These are phyloP conservation scores for Venusia cambrica DNA, from an alignment of 2,888 invertebrate genomes.

Conservation along the genomic window DNA sequence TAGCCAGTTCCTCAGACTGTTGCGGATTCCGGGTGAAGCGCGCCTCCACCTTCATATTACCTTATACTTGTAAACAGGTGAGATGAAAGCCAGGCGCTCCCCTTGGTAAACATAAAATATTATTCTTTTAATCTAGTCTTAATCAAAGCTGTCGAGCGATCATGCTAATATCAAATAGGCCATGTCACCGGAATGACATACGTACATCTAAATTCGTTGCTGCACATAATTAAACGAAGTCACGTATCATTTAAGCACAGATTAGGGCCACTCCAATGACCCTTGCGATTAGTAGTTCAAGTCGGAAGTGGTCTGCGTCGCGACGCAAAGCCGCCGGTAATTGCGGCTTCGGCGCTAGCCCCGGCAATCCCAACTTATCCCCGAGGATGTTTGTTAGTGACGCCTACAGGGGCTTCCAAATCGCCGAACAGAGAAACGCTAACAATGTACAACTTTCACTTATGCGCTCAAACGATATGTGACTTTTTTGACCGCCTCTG, in stretches of 20 bases:
- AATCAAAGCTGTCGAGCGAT: constrained; percentile 4
- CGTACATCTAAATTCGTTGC: constrained; percentile 16
- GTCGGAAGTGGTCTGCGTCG: constrained; percentile 45
- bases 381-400: constrained; percentile 55
- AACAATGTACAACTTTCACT: constrained; percentile 15
- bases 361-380: constrained; percentile 59
- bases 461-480: constrained; percentile 25
- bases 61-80: too few relatives aligned
- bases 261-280: constrained; percentile 58
- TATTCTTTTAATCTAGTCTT: not conserved
- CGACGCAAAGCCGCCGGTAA: constrained; percentile 68
- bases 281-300: constrained; percentile 58
- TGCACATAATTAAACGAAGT: constrained; percentile 46
- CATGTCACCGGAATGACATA: constrained; percentile 15
- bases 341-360: constrained; percentile 67
- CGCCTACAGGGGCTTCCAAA: constrained; percentile 38
- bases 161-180: constrained; percentile 8
- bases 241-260: constrained; percentile 60
- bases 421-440: constrained; percentile 32
- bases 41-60: too few relatives aligned
- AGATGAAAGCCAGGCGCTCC: too few relatives aligned
- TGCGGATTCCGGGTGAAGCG: too few relatives aligned
- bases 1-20: too few relatives aligned
- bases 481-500: too few relatives aligned
- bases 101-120: too few relatives aligned